Conservation (phyloP, 2,888 invertebrate species). For the Polylopha cassiicola region DNA sequence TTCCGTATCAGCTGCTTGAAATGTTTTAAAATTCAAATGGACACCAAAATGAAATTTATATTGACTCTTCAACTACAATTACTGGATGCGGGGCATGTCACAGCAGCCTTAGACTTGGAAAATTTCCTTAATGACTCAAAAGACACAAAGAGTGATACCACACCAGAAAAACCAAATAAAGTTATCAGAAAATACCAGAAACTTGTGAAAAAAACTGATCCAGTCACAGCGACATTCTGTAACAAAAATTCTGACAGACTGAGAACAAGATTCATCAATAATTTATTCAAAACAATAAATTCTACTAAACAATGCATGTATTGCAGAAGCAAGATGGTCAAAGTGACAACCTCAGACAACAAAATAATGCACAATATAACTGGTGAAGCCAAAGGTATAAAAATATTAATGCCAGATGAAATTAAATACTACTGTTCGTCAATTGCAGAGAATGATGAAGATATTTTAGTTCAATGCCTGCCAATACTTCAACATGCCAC, state of each 20-base stretch:
- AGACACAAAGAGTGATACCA: constrained; percentile 49
- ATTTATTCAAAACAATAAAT: constrained; percentile 64
- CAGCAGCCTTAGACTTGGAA: constrained; percentile 83
- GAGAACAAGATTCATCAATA: constrained; percentile 60
- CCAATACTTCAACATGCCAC: constrained; percentile 79
- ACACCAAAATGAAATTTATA: constrained; percentile 69
- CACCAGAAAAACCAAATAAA: constrained; percentile 62
- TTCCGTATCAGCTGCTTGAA: constrained; percentile 82
- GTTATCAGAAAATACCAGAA: constrained; percentile 61
- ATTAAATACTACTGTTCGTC: constrained; percentile 81
- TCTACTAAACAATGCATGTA: constrained; percentile 70
- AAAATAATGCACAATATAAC: constrained; percentile 74
- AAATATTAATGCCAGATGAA: constrained; percentile 81
- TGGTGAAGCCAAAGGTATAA: constrained; percentile 48
- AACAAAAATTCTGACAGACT: constrained; percentile 72
- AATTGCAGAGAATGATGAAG: constrained; percentile 84
- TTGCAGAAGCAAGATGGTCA: constrained; percentile 71
- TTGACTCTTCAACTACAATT: constrained; percentile 83
- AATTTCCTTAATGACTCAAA: constrained; percentile 50
- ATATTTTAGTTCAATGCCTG: constrained; percentile 82
- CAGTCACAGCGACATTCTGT: constrained; percentile 49
- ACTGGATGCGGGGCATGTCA: constrained; percentile 84
- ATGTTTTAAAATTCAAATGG: constrained; percentile 82
- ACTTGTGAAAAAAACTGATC: constrained; percentile 48
- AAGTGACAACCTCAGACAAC: constrained; percentile 77